phyloP scores from a whole-genome alignment of 2,797 vertebrate species.

The Acanthurus leucopareius region DNA sequence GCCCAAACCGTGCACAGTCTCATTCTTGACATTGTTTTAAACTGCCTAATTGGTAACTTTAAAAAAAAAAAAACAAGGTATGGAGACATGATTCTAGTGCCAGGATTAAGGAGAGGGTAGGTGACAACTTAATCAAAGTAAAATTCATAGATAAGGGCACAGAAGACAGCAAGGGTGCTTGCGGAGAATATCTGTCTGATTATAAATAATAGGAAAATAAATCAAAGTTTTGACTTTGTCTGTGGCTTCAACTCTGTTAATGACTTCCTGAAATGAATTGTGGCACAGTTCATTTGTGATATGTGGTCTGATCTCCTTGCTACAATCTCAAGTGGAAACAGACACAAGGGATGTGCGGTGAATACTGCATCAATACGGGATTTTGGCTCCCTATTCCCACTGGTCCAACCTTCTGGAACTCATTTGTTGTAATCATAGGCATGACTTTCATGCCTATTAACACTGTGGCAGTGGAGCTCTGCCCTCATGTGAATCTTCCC shows the following conservation, averaged over 20 bases:
- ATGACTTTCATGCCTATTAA: conserved; percentile 71
- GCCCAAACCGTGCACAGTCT: conserved; percentile 12
- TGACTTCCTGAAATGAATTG: conserved; percentile 62
- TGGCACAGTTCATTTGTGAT: conserved; percentile 65
- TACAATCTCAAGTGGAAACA: conserved; percentile 60
- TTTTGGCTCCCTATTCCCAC: conserved; percentile 57
- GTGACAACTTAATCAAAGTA: conserved; percentile 19
- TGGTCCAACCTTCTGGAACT: conserved; percentile 51
- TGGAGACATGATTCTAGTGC: background rate
- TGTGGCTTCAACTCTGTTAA: conserved; percentile 46
- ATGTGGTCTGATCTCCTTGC: conserved; percentile 55
- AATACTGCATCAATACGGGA: conserved; percentile 61
- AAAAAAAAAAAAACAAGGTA: background rate
- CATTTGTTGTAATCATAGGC: conserved; percentile 74
- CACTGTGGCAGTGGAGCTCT: conserved; percentile 47
- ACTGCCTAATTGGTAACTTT: conserved; percentile 4
- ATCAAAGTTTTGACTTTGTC: conserved; percentile 61
- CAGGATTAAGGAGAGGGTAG: conserved; percentile 2
- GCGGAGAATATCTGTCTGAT: conserved; percentile 43
- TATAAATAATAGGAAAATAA: conserved; percentile 62
- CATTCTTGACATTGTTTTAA: conserved; percentile 4
- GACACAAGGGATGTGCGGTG: conserved; percentile 60
- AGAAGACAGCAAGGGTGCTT: conserved; percentile 36
- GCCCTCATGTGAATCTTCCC: conserved; percentile 44
- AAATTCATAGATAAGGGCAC: conserved; percentile 11